Base-by-base conservation (phyloP, 2,888 invertebrate species). In the Apamea sordens region DNA sequence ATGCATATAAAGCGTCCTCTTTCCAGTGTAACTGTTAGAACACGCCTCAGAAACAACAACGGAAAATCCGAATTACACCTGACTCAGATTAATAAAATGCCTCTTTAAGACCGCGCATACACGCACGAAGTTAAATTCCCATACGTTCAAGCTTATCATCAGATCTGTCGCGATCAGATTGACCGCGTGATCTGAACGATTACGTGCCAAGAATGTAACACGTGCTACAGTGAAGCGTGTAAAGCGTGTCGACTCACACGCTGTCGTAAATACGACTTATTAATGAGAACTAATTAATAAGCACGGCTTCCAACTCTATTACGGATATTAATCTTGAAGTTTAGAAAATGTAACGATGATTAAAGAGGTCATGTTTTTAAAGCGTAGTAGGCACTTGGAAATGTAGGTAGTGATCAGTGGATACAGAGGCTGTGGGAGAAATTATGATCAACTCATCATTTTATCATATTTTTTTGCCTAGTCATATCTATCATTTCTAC, bases 321-420 rank as follows among this genome's bases (percentile, higher is more conserved):
- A 85, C 47, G 50, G 64, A 73, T 84, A 74, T 76, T 67, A 87
- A 87, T 84, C 84, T 73, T 84, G 41, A 78, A 83, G 84, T 41
- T 84, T 63, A 84, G 75, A 84, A 79, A 74, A 32, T 28, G 10
- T 50, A 15, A 13, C 32, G 24, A 47, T 50, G 61, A 75, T 67
- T 56, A 10, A 68, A 68, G 28, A 63, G 73, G 15, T 61, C 32
- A n/a, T 32, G 24, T 36, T 21, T 53, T 15, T 11, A 21, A 21
- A 8, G 50, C 10, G 2, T 61, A 53, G 32, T 5, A 71, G 24
- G 28, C 2, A n/a, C n/a, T 21, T 80, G 56, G 24, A 50, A 3
- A 21, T 50, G 10, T 47, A 36, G 1, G 1, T 18, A 56, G 15
- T 47, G 24, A 11, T 24, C 56, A 24, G 56, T 56, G 36, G 28